These are phyloP conservation scores for Alloplasta piceator DNA, from an alignment of 2,888 invertebrate genomes.

Conservation along the genomic window DNA sequence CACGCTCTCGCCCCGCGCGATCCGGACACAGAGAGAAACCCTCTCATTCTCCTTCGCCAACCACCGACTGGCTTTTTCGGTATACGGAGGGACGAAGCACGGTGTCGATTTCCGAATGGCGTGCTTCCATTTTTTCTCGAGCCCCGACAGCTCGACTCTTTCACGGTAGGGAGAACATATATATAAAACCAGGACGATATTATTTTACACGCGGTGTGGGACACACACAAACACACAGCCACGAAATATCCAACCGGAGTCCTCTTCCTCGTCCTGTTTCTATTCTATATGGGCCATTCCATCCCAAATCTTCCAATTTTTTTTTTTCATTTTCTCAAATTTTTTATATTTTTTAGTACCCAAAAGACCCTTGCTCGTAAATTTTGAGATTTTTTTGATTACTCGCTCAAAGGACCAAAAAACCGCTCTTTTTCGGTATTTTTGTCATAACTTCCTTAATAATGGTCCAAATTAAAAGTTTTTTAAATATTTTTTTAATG, in stretches of 20 bases:
- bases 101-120: slow-evolving; percentile 76
- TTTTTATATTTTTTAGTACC: too few relatives aligned
- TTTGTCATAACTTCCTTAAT: too few relatives aligned
- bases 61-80: slow-evolving; percentile 40
- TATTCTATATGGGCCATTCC: too few relatives aligned
- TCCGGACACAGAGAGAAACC: slow-evolving; percentile 24
- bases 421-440: too few relatives aligned
- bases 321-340: too few relatives aligned
- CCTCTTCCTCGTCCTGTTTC: slow-evolving; percentile 34
- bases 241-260: background rate
- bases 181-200: slow-evolving; percentile 70
- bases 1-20: slow-evolving; percentile 70
- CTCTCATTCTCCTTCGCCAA: slow-evolving; percentile 15
- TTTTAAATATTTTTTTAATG: too few relatives aligned
- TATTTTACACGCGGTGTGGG: slow-evolving; percentile 73
- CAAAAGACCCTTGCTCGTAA: too few relatives aligned
- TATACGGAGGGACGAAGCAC: slow-evolving; percentile 53
- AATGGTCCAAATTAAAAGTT: too few relatives aligned
- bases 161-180: slow-evolving; percentile 57
- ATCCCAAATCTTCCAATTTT: too few relatives aligned
- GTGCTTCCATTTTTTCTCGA: slow-evolving; percentile 65
- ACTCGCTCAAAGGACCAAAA: too few relatives aligned
- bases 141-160: slow-evolving; percentile 64
- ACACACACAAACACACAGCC: slow-evolving; percentile 30
- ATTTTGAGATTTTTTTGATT: too few relatives aligned